Conservation (phyloP, 2,888 invertebrate species). For the Epirrhoe alternata region DNA sequence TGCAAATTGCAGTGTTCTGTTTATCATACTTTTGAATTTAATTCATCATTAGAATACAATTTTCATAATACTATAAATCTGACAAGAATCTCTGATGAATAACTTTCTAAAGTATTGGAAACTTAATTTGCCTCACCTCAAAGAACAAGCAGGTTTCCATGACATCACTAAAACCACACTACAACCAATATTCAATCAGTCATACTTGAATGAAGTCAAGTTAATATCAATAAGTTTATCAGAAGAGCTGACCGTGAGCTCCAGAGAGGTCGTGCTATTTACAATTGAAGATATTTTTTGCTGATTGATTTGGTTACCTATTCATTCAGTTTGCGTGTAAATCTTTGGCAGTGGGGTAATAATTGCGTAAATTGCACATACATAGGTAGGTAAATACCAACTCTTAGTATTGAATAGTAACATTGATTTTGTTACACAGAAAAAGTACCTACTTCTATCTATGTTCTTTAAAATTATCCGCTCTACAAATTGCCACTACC, state of each 20-base stretch:
- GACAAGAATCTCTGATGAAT: conserved; percentile 13
- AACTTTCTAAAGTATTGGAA: conserved; percentile 37
- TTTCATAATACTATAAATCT: conserved; percentile 18
- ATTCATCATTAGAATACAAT: not conserved
- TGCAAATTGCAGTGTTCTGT: no score
- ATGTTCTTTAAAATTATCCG: no score
- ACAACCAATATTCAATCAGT: conserved; percentile 26
- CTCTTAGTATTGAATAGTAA: no score
- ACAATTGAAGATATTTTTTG: not conserved
- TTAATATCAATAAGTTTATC: conserved; percentile 65
- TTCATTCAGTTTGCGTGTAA: not conserved
- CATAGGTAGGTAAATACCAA: no score
- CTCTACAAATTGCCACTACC: not conserved
- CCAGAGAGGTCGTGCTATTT: conserved; percentile 26
- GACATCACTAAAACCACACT: conserved; percentile 43
- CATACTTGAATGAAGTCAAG: conserved; percentile 35
- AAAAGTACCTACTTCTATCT: no score
- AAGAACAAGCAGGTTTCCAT: conserved; percentile 58
- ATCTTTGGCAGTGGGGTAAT: no score
- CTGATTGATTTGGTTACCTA: conserved; percentile 1
- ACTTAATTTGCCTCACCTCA: conserved; percentile 52
- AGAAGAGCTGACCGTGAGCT: conserved; percentile 51
- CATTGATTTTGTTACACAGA: no score
- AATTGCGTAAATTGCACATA: no score
- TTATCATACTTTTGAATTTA: not conserved